phyloP scores from a whole-genome alignment of 2,113 vertebrate genomes.

The Ameiurus melas region DNA sequence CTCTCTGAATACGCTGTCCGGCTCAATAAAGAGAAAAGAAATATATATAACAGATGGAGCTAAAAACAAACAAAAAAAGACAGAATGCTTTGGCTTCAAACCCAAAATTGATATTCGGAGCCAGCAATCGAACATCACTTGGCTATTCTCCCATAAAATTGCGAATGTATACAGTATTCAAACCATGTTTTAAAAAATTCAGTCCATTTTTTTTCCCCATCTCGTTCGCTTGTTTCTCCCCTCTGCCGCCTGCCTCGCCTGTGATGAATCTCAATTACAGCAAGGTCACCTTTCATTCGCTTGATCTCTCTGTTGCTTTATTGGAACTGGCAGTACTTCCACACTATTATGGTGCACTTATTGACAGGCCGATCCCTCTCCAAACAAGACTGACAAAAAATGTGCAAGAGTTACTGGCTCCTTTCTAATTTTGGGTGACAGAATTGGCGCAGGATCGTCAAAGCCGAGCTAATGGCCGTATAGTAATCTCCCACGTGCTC shows the following conservation, averaged over 20 bases:
- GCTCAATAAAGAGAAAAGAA: constrained; percentile 56
- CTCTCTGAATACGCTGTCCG: constrained; percentile 54
- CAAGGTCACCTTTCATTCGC: constrained; percentile 80
- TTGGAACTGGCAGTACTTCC: constrained; percentile 78
- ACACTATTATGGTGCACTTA: constrained; percentile 74
- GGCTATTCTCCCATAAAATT: constrained; percentile 64
- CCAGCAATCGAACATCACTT: constrained; percentile 56
- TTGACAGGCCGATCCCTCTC: constrained; percentile 71
- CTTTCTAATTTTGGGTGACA: constrained; percentile 61
- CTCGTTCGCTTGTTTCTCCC: constrained; percentile 58
- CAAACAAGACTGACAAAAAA: constrained; percentile 64
- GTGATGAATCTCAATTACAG: constrained; percentile 82
- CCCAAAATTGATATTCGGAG: constrained; percentile 61
- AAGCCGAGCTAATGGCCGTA: constrained; percentile 59
- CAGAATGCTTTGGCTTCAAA: constrained; percentile 46
- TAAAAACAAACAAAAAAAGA: constrained; percentile 7
- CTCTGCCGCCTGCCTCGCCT: constrained; percentile 63
- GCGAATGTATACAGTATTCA: constrained; percentile 62
- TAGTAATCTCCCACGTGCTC: constrained; percentile 50
- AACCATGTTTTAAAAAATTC: constrained; percentile 56
- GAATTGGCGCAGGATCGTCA: constrained; percentile 60
- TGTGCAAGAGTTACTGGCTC: constrained; percentile 55
- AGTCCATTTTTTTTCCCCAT: constrained; percentile 13
- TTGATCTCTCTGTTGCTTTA: constrained; percentile 74
- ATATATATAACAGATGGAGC: constrained; percentile 47